Base-by-base conservation (phyloP, 2,888 invertebrate species). In the Cabera pusaria region DNA sequence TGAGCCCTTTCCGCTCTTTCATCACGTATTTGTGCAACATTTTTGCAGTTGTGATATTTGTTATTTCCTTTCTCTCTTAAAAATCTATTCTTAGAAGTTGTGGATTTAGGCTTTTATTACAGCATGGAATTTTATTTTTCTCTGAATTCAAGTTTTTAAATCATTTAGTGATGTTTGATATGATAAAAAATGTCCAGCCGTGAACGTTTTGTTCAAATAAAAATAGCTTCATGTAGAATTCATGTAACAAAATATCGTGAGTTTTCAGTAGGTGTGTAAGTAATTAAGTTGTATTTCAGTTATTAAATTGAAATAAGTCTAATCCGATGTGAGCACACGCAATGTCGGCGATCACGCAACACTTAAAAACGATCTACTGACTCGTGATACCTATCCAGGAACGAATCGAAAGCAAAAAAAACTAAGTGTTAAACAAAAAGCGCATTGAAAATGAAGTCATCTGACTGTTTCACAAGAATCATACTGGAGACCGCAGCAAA, bases 391-490 rank as follows among this genome's bases (percentile, higher is more conserved):
- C n/a, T n/a, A 36, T 45, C 43, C 33, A 26, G 44, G 20, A 46
- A 34, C 31, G 26, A 48, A 50, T 49, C 48, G 35, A 49, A 38
- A 48, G 24, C 37, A 27, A 26, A 22, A 52, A n/a, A 47, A 16
- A 29, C 28, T 10, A 24, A 46, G n/a, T 29, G 8, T 23, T 8
- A n/a, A 38, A 22, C 39, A 42, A 31, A 29, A 42, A 36, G 21
- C 21, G 20, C 17, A 31, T 27, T 22, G 26, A 44, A 43, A 59
- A 64, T 73, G 70, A 76, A 70, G 67, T 73, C 69, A 69, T 53
- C 62, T 52, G 51, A 58, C 50, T 7, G 35, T 68, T 73, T 72
- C 59, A 54, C 62, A 65, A 73, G 47, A 47, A 54, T 47, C 51
- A 50, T 49, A 47, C 50, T 43, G 42, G 52, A 55, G 57, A 55